Evolutionary conservation across 2,797 vertebrate genomes (phyloP), one percentile per base, ranked within the genome.

Genomic region (Eurystomus glaucurus): DNA sequence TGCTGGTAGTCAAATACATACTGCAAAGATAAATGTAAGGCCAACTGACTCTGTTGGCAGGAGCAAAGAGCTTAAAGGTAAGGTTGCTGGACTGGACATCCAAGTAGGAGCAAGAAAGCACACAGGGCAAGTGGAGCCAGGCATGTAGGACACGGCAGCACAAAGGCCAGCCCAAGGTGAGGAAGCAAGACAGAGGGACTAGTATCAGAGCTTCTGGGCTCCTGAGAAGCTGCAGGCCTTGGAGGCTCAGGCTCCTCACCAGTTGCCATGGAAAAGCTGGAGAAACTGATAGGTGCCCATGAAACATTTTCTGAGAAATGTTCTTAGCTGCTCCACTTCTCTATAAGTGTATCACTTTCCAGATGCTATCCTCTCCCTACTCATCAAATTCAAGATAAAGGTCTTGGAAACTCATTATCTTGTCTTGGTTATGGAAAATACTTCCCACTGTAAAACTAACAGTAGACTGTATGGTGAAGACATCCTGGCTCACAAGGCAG

Each of bases 1-100:
- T 99, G 98, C 25, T 98, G 98, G 98, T 99, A 99, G 98, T 98
- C 98, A 98, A 99, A 99, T 84, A 99, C 99, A 57, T 99, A 99
- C 99, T 99, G 98, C 46, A 93, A 94, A 97, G 86, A 96, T 15
- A 91, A 97, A 91, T 0, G n/a, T 76, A 89, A 93, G 72, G 75
- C 55, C 84, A 85, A 52, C 70, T 93, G 91, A 95, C 45, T 84
- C 86, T 28, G 51, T 16, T 15, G n/a, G 35, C 37, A 88, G 43
- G 26, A 5, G 6, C 46, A 46, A 46, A 78, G 16, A 70, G 61
- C 37, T 72, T 33, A 51, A 6, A 48, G 37, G 31, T 26, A n/a
- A 74, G 76, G 25, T 43, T 7, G 48, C 62, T 61, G 70, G 43
- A n/a, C 51, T 60, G 14, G 31, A 74, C 8, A 79, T 35, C 74